These are phyloP conservation scores for Pachymerium ferrugineum DNA, from an alignment of 2,888 invertebrate genomes.

Conservation along the genomic window DNA sequence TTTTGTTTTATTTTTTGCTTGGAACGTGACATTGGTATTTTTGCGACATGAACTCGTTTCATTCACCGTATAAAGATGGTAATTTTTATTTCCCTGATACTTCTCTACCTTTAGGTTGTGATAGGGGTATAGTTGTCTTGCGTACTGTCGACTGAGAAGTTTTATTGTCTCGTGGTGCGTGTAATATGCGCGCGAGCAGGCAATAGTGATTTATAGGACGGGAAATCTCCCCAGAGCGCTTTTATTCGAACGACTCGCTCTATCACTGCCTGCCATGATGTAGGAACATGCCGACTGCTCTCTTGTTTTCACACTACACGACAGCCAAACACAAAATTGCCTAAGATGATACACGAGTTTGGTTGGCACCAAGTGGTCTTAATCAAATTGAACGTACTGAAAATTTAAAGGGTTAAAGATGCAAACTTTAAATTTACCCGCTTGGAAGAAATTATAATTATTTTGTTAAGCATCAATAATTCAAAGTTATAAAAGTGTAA, in stretches of 20 bases:
- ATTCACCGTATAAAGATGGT: neutral
- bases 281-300: neutral
- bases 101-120: neutral
- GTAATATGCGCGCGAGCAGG: neutral
- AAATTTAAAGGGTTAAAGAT: too few species aligned
- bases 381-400: too few species aligned
- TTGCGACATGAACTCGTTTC: too few species aligned
- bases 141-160: neutral
- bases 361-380: neutral
- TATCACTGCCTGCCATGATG: neutral
- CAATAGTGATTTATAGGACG: conserved; percentile 13
- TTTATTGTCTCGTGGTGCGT: neutral
- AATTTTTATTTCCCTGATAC: neutral
- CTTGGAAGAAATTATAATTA: too few species aligned
- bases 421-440: too few species aligned
- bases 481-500: too few species aligned
- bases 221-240: neutral
- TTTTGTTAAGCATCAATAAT: too few species aligned
- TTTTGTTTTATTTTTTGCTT: too few species aligned
- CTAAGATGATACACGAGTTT: neutral
- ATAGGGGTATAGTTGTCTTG: neutral
- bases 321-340: neutral
- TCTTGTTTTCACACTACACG: neutral
- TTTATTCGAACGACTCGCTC: conserved; percentile 9
- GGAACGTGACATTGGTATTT: neutral